These are phyloP conservation scores for Ctenosaura bakeri DNA, from an alignment of 2,797 vertebrate genomes.

Conservation along the genomic window DNA sequence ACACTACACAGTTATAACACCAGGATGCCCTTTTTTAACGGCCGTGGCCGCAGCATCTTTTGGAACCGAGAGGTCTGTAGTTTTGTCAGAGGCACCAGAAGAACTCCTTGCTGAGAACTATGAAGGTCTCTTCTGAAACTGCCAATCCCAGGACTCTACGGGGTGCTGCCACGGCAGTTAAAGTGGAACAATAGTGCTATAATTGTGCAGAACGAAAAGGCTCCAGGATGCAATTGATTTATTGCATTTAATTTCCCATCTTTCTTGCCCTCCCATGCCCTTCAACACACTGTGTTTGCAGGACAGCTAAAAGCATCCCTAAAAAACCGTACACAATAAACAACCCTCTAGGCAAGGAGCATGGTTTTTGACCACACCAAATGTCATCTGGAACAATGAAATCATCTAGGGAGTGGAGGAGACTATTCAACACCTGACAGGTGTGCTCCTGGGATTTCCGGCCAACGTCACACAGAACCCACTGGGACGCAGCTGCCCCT, in stretches of 20 bases:
- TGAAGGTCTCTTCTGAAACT: too few species aligned
- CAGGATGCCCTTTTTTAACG: too few species aligned
- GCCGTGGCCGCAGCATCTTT: too few species aligned
- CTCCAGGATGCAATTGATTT: neutral
- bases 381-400: neutral
- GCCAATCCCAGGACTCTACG: too few species aligned
- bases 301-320: neutral
- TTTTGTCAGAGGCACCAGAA: too few species aligned
- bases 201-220: too few species aligned
- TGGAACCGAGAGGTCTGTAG: too few species aligned
- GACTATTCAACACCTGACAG: neutral
- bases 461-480: too few species aligned
- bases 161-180: too few species aligned
- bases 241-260: neutral
- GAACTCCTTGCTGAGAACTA: too few species aligned
- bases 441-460: neutral
- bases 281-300: conserved; percentile 4
- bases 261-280: neutral
- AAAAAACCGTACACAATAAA: neutral
- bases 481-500: neutral
- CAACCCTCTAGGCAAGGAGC: neutral
- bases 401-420: neutral
- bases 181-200: too few species aligned
- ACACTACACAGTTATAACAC: too few species aligned
- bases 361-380: neutral